Percentiles rank a stretch among this genome's conserved stretches.
These are phyloP conservation scores for Molanna angustata DNA, from an alignment of 2,888 invertebrate genomes.

Conservation along the genomic window DNA sequence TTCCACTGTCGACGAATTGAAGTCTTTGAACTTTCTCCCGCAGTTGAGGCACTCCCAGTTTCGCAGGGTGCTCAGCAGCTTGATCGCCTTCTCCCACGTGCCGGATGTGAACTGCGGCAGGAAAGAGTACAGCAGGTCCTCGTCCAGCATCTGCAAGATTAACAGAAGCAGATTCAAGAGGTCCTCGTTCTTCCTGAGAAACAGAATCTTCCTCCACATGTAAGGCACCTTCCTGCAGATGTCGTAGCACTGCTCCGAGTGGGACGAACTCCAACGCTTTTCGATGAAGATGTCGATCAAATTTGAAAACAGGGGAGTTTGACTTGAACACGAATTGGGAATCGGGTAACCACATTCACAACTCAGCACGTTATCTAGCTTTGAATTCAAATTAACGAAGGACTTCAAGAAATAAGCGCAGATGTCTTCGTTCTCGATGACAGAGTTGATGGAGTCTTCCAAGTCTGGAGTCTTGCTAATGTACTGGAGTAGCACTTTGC, in stretches of 20 bases:
- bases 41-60: conserved; percentile 62
- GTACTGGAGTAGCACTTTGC: conserved; percentile 41
- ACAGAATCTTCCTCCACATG: conserved; percentile 59
- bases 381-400: conserved; percentile 56
- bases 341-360: conserved; percentile 62
- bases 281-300: conserved; percentile 58
- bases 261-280: conserved; percentile 47
- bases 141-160: conserved; percentile 61
- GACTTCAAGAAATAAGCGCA: conserved; percentile 56
- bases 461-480: conserved; percentile 41
- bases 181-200: conserved; percentile 49
- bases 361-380: conserved; percentile 44
- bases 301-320: conserved; percentile 51
- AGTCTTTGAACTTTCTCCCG: conserved; percentile 43
- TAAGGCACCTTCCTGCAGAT: conserved; percentile 61
- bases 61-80: conserved; percentile 56
- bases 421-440: conserved; percentile 45
- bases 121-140: conserved; percentile 53
- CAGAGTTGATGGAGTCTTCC: conserved; percentile 40
- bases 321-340: conserved; percentile 48
- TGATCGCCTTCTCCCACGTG: conserved; percentile 57
- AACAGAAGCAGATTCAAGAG: conserved; percentile 54
- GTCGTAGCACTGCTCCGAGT: conserved; percentile 49
- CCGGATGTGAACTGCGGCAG: conserved; percentile 56
- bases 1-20: conserved; percentile 37